phyloP scores from a whole-genome alignment of 2,888 invertebrate genomes.

The Gari tellinella region DNA sequence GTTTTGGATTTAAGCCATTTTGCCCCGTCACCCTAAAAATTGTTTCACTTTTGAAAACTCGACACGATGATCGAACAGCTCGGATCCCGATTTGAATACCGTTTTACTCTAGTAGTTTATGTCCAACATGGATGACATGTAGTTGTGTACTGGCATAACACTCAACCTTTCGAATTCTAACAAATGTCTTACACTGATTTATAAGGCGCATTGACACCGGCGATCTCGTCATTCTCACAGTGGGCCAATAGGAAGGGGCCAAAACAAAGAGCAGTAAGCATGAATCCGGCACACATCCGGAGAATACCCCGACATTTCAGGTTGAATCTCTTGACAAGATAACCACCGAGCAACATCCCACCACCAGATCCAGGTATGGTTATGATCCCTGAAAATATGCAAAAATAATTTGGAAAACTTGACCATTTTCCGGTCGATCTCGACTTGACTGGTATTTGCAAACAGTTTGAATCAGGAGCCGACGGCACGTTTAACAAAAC shows the following conservation, averaged over 20 bases:
- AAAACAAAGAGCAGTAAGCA: constrained; percentile 54
- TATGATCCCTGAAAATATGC: constrained; percentile 65
- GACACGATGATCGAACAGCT: no score
- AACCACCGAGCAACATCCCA: constrained; percentile 77
- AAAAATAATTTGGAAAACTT: background rate
- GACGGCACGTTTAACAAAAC: no score
- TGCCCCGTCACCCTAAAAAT: no score
- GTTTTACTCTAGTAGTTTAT: no score
- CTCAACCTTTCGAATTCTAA: no score
- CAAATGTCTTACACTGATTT: no score
- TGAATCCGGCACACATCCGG: constrained; percentile 58
- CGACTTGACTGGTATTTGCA: background rate
- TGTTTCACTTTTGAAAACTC: no score
- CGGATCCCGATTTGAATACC: no score
- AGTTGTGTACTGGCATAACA: no score
- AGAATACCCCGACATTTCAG: constrained; percentile 74
- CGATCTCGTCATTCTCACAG: constrained; percentile 55
- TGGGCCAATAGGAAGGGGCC: constrained; percentile 60
- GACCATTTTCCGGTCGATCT: background rate
- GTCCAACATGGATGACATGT: no score
- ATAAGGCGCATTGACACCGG: constrained; percentile 47
- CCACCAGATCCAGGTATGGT: constrained; percentile 77
- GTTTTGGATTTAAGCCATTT: no score
- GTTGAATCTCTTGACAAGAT: constrained; percentile 70
- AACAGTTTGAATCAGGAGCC: no score